phyloP scores from a whole-genome alignment of 2,797 vertebrate genomes.

The Sphenopsis melanotis region DNA sequence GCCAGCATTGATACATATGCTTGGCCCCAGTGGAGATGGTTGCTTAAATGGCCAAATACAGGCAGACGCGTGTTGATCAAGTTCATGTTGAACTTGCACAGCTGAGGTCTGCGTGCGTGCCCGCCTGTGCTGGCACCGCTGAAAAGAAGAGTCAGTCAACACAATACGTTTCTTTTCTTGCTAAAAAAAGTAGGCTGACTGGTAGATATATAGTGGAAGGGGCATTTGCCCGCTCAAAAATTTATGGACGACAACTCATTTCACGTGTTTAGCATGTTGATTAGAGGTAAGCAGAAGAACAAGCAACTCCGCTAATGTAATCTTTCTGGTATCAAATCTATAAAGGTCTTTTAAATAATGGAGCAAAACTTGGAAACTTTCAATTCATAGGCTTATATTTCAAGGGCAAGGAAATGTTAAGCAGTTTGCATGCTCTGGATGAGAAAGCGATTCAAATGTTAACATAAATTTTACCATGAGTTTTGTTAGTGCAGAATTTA shows the following conservation, averaged over 20 bases:
- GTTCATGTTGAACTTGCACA: not conserved
- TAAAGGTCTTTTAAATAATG: not conserved
- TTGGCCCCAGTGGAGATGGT: not conserved
- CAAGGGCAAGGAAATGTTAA: not conserved
- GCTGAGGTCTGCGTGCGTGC: rapidly evolving
- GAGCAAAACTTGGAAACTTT: not conserved
- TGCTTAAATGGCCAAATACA: not conserved
- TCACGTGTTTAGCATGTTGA: not conserved
- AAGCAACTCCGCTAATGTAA: not conserved
- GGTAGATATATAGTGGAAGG: not conserved
- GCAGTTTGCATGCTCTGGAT: not conserved
- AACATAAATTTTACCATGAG: not conserved
- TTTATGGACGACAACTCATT: not conserved
- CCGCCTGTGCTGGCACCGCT: rapidly evolving
- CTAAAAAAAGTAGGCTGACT: not conserved
- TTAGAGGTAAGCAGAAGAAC: not conserved
- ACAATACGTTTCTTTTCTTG: not conserved
- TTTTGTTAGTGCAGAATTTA: not conserved
- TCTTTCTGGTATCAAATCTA: not conserved
- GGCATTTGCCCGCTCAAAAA: not conserved
- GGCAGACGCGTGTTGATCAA: rapidly evolving
- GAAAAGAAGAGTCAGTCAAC: not conserved
- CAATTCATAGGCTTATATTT: not conserved
- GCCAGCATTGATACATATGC: not conserved
- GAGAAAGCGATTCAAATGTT: not conserved